A percentile compares a stretch with the other conserved stretches of the same genome.
Conservation (phyloP, 2,797 vertebrate genomes). For the Syndactyla subalaris region DNA sequence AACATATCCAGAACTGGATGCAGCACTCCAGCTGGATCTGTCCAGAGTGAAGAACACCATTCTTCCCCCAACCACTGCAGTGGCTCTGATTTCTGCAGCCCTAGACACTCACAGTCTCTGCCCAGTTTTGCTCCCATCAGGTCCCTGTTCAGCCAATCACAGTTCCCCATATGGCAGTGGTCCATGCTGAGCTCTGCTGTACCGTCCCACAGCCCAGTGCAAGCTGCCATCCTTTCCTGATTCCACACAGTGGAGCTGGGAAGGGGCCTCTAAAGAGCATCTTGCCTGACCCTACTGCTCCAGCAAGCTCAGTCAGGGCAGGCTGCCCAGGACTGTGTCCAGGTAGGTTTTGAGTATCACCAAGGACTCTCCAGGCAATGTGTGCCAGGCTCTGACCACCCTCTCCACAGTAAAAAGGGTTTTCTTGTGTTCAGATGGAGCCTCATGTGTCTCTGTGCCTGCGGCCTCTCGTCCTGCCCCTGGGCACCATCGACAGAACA, state of each 20-base stretch:
- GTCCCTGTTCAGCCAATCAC: background rate
- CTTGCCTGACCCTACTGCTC: rapidly evolving
- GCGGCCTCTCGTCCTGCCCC: background rate
- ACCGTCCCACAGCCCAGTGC: background rate
- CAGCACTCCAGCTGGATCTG: background rate
- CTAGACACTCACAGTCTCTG: background rate
- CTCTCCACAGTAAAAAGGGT: background rate
- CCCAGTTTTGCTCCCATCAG: background rate
- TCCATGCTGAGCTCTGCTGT: rapidly evolving
- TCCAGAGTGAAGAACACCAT: background rate
- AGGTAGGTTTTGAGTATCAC: background rate
- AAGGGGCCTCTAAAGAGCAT: background rate
- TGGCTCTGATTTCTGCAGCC: background rate
- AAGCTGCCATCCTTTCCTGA: background rate
- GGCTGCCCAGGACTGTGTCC: background rate
- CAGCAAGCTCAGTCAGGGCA: background rate
- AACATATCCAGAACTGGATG: background rate
- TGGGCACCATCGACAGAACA: background rate
- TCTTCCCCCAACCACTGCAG: background rate
- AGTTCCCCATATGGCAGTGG: background rate
- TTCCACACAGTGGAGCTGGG: background rate
- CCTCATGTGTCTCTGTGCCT: background rate
- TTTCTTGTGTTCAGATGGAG: background rate
- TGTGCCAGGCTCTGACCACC: background rate
- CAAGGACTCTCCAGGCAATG: background rate